phyloP scores from a whole-genome alignment of 2,113 vertebrate genomes.

The Rhombomys opimus region DNA sequence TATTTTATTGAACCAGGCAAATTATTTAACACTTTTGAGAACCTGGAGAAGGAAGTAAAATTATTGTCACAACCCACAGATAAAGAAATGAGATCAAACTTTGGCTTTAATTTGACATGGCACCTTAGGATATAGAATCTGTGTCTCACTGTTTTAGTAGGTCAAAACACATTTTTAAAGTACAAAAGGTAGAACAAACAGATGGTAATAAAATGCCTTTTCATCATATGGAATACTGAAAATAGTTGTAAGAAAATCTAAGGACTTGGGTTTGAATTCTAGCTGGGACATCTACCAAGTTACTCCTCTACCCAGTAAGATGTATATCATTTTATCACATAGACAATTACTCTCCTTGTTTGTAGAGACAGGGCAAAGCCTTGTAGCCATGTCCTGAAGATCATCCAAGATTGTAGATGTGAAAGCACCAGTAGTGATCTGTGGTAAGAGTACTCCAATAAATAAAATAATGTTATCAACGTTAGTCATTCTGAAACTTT shows the following conservation, averaged over 20 bases:
- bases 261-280: not conserved
- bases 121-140: not conserved
- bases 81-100: not conserved
- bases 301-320: not conserved
- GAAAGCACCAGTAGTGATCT: not conserved
- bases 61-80: not conserved
- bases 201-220: not conserved
- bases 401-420: not conserved
- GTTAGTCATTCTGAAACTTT: not conserved
- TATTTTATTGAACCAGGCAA: not conserved
- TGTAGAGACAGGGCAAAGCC: not conserved
- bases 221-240: not conserved
- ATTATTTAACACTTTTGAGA: not conserved
- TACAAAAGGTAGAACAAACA: not conserved
- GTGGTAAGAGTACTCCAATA: not conserved
- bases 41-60: not conserved
- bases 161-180: not conserved
- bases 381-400: not conserved
- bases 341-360: not conserved
- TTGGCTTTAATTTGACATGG: not conserved
- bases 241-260: not conserved
- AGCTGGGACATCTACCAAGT: not conserved
- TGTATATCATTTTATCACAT: not conserved
- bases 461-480: not conserved
- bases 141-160: not conserved